Base-by-base conservation (phyloP, 2,888 invertebrate genomes). In the Liposcelis brunnea region DNA sequence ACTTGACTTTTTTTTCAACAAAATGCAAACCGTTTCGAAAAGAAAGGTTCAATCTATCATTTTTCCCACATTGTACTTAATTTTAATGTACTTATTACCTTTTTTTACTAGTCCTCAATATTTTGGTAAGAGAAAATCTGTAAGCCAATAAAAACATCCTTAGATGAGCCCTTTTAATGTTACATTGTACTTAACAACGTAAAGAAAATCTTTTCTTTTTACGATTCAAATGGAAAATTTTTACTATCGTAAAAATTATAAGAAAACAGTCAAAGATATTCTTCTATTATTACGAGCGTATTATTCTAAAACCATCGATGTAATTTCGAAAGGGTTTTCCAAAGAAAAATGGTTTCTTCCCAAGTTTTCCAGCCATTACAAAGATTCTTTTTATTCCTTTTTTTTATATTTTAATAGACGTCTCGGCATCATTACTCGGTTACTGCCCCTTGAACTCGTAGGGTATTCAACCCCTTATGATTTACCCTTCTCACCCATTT, bases 391-490 rank as follows among this genome's bases (percentile, higher is more conserved):
- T 35, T 35, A 16, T 35, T 7, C 10, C 35, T 10, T 10, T 6
- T 35, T 18, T 40, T 40, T 40, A 19, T 40, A 10, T 19, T 19
- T 40, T 18, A 40, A 19, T 18, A 40, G 19, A 18, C 40, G 40
- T 40, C 40, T 40, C 40, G 40, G 21, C 40, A 19, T 19, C 15
- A 40, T 40, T 21, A 40, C 12, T 18, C 40, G 40, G 40, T 40
- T 40, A 40, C 16, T 40, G 40, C 16, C 40, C 40, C 19, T 40
- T 19, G 18, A 14, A 14, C 19, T 40, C n/a, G 16, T 5, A 19
- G 19, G 40, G 12, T 35, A 35, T 35, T 35, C 35, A 35, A 35
- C 35, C 16, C 16, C 14, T 16, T 15, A 16, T 16, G 35, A 10
- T 7, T 16, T 10, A 35, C 16, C 15, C 14, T 16, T 15, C 15